These are phyloP conservation scores for Lerista edwardsae DNA, from an alignment of 2,797 vertebrate genomes.

Conservation along the genomic window DNA sequence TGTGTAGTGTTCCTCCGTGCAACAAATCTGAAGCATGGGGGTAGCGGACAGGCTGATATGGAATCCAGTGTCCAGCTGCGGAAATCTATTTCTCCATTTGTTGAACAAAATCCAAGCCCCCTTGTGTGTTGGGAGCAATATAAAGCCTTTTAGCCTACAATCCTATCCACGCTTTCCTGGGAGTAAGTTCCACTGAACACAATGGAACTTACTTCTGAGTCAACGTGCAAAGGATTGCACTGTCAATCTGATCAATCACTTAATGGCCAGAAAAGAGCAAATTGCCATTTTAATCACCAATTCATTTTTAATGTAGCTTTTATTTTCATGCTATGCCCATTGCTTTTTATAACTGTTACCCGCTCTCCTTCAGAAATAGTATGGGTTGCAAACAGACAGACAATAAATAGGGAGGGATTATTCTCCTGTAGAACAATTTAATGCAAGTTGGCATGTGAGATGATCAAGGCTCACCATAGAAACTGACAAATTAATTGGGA, in stretches of 20 bases:
- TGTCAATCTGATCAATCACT: neutral
- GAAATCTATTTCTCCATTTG: neutral
- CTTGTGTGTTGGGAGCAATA: neutral
- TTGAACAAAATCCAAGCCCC: neutral
- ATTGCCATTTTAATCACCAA: neutral
- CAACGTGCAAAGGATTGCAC: too few species aligned
- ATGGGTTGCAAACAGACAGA: neutral
- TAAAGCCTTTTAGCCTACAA: too few species aligned
- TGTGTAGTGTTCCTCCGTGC: neutral
- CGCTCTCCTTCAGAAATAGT: neutral
- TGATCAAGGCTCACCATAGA: neutral
- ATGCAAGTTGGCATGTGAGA: neutral
- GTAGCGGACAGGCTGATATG: neutral
- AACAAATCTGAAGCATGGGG: neutral
- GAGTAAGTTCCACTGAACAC: too few species aligned
- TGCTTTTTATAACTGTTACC: neutral
- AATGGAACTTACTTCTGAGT: too few species aligned
- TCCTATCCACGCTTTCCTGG: too few species aligned
- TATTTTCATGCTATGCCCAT: neutral
- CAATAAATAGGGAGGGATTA: neutral
- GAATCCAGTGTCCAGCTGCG: neutral
- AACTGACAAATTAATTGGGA: conserved; percentile 10
- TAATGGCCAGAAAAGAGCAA: neutral
- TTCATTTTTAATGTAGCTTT: neutral
- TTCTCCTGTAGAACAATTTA: neutral